Percentiles rank a stretch among this genome's conserved stretches.
phyloP scores from a whole-genome alignment of 2,113 vertebrate species.

The Todiramphus saurophagus region DNA sequence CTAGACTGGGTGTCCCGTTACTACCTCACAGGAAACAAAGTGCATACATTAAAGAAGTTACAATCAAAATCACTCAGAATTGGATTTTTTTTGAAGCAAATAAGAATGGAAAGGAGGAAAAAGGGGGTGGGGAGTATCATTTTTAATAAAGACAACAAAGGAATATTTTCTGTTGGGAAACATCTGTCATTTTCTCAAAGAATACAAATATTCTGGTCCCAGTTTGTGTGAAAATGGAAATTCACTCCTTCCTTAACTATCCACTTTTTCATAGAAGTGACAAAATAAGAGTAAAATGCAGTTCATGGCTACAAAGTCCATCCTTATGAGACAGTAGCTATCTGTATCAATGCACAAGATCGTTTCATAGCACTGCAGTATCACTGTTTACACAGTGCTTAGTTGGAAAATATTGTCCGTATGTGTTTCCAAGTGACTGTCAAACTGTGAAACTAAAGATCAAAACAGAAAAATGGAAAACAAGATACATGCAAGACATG shows the following conservation, averaged over 20 bases:
- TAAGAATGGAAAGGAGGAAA: neutral
- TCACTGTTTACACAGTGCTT: neutral
- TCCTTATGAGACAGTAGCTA: neutral
- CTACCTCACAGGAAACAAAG: slow-evolving; percentile 88
- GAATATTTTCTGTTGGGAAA: neutral
- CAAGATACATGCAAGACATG: neutral
- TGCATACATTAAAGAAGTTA: slow-evolving; percentile 84
- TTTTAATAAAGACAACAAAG: neutral
- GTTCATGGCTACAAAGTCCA: neutral
- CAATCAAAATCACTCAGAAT: slow-evolving; percentile 72
- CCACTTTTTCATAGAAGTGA: neutral
- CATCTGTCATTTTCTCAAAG: neutral
- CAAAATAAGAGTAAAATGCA: neutral
- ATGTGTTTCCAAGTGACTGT: neutral
- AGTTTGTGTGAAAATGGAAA: neutral
- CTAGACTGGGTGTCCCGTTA: slow-evolving; percentile 92
- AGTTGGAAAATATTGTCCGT: neutral
- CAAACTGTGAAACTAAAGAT: neutral
- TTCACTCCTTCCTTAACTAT: neutral
- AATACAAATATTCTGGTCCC: neutral
- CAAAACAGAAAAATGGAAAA: neutral
- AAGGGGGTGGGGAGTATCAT: neutral
- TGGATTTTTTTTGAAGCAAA: neutral
- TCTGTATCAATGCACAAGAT: neutral
- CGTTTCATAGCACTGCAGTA: neutral